These are phyloP conservation scores for Gouania willdenowi DNA, from an alignment of 2,797 vertebrate species.

Conservation along the genomic window DNA sequence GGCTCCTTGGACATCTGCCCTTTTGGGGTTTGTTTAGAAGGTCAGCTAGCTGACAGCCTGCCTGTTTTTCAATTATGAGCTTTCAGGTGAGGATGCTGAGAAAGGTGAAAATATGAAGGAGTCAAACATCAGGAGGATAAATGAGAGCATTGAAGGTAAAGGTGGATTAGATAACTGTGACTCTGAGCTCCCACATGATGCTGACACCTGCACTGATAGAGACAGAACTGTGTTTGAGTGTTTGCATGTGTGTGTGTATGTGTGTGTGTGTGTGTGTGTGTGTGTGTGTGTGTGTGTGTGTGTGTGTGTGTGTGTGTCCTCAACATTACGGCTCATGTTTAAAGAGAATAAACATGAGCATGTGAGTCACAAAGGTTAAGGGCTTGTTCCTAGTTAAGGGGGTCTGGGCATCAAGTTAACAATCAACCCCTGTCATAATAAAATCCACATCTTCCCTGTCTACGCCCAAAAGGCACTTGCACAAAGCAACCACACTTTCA, in stretches of 20 bases:
- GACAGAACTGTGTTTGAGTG: no score
- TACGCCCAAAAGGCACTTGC: slow-evolving; percentile 22
- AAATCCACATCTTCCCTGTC: slow-evolving; percentile 3
- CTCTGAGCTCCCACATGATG: no score
- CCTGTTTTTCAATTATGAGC: background rate
- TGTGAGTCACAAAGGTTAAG: slow-evolving; percentile 12
- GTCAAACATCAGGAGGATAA: background rate
- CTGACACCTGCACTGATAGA: no score
- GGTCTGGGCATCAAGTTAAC: slow-evolving; percentile 37
- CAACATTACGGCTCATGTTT: slow-evolving; percentile 12
- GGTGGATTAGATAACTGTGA: background rate
- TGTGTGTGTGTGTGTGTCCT: slow-evolving; percentile 4
- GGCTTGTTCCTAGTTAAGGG: background rate
- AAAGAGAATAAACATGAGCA: slow-evolving; percentile 2
- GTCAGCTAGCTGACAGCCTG: background rate
- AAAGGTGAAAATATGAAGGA: background rate
- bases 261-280: background rate
- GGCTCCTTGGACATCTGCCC: background rate
- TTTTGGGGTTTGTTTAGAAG: background rate
- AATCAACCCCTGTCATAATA: slow-evolving; percentile 52
- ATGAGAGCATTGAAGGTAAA: background rate
- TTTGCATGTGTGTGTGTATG: no score
- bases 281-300: no score
- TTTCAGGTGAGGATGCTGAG: background rate
- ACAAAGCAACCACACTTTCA: slow-evolving; percentile 37